Base-by-base conservation (phyloP, 2,113 vertebrate genomes). In the Morone saxatilis region DNA sequence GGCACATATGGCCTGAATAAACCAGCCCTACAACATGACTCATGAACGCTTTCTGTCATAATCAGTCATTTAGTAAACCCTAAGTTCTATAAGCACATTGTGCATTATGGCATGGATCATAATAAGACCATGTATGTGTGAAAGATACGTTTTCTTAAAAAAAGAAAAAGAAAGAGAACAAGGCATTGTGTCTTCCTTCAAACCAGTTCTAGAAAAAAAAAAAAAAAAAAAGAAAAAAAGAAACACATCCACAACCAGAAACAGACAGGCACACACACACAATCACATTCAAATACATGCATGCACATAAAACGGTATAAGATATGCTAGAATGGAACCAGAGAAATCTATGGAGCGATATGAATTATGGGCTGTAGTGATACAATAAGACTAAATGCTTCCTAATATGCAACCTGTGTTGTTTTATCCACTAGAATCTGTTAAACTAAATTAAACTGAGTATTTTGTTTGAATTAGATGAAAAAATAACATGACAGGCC, bases 1-100 rank as follows among this genome's bases (percentile, higher is more conserved):
- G 85, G 86, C 76, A 83, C 71, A 80, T 74, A 76, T 85, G 88
- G 80, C 86, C 78, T 83, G 84, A 85, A 86, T 87, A 90, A 84
- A 85, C 45, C 51, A 84, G 68, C 60, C n/a, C 57, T 84, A 38
- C 59, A 63, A 83, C 12, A 71, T 76, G 70, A 78, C 67, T 80
- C 61, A 71, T 70, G 38, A 85, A 87, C 83, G 31, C 63, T 61
- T 77, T 80, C 70, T 78, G 51, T 87, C 80, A 71, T 60, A 81
- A 81, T 84, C 62, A 76, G 48, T 80, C 69, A 86, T 79, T 88
- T 38, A 77, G 60, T 43, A 43, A 74, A 81, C 51, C 60, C 19
- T 80, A 62, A 70, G 50, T 57, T 70, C 41, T 80, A 36, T 62
- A 84, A 61, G 78, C 67, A 50, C 41, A 69, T 53, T 71, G 25